These are phyloP conservation scores for Proteles cristata DNA, from an alignment of 2,113 vertebrate species.

Conservation along the genomic window DNA sequence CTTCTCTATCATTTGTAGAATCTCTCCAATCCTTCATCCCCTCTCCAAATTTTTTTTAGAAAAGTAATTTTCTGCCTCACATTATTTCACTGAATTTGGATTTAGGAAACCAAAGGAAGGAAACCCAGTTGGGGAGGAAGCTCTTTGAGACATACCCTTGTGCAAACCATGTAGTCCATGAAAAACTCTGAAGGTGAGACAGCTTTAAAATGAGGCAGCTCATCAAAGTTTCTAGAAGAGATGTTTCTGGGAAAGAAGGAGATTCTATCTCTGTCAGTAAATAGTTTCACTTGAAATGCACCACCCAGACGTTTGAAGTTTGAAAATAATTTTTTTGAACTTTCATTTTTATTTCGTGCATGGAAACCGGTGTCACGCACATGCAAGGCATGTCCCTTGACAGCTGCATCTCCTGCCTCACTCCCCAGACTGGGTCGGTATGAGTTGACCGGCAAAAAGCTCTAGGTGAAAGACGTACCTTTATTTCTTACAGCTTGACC, in stretches of 20 bases:
- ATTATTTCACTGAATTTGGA: not conserved
- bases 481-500: constrained; percentile 1
- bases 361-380: not conserved
- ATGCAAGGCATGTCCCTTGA: not conserved
- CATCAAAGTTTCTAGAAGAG: constrained; percentile 52
- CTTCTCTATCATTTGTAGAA: not conserved
- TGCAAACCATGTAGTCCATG: not conserved
- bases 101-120: not conserved
- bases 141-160: not conserved
- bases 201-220: constrained; percentile 15
- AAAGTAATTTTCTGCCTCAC: not conserved
- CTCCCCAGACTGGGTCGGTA: not conserved
- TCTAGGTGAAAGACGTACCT: not conserved
- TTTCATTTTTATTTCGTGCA: not conserved
- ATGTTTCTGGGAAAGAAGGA: constrained; percentile 18
- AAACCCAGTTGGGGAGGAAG: not conserved
- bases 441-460: not conserved
- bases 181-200: not conserved
- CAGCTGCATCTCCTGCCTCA: not conserved
- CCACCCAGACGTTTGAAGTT: constrained; percentile 26
- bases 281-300: constrained; percentile 45
- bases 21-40: not conserved
- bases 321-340: not conserved
- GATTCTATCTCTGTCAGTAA: constrained; percentile 25
- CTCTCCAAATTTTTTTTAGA: not conserved